phyloP scores from a whole-genome alignment of 2,888 invertebrate species.

The Plebejus anna region DNA sequence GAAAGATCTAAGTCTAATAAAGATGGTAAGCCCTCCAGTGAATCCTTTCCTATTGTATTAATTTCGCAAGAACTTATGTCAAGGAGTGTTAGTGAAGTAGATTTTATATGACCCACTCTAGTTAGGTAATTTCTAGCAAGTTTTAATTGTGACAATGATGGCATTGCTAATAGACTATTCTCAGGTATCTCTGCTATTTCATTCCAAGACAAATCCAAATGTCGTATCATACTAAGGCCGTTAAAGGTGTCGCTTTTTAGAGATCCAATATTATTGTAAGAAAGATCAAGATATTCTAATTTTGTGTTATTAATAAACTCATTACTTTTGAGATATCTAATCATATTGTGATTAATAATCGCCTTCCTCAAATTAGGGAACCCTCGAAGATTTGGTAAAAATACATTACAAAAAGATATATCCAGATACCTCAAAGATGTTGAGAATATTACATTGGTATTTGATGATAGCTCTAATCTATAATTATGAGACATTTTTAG shows the following conservation, averaged over 20 bases:
- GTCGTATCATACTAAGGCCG: conserved; percentile 76
- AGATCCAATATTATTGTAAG: conserved; percentile 82
- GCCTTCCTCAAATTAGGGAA: conserved; percentile 81
- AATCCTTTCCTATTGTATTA: conserved; percentile 74
- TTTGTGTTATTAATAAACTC: conserved; percentile 82
- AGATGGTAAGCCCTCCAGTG: conserved; percentile 79
- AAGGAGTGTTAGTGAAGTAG: conserved; percentile 77
- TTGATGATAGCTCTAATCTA: conserved; percentile 69
- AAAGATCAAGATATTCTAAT: conserved; percentile 82
- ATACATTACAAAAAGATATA: conserved; percentile 81
- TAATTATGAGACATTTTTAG: conserved; percentile 83
- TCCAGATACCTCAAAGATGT: conserved; percentile 78
- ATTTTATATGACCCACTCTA: conserved; percentile 78
- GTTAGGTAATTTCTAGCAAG: conserved; percentile 83
- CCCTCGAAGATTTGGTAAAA: conserved; percentile 79
- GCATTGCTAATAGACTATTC: conserved; percentile 80
- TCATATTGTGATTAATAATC: conserved; percentile 82
- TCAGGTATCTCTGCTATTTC: conserved; percentile 81
- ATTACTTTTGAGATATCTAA: conserved; percentile 77
- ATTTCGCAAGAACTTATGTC: conserved; percentile 86
- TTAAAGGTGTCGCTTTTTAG: conserved; percentile 82
- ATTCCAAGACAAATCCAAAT: conserved; percentile 85
- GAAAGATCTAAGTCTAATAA: conserved; percentile 82
- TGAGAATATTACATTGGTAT: conserved; percentile 64
- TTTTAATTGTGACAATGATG: conserved; percentile 80